Base-by-base conservation (phyloP, 2,113 vertebrate species). In the Synchiropus splendidus region DNA sequence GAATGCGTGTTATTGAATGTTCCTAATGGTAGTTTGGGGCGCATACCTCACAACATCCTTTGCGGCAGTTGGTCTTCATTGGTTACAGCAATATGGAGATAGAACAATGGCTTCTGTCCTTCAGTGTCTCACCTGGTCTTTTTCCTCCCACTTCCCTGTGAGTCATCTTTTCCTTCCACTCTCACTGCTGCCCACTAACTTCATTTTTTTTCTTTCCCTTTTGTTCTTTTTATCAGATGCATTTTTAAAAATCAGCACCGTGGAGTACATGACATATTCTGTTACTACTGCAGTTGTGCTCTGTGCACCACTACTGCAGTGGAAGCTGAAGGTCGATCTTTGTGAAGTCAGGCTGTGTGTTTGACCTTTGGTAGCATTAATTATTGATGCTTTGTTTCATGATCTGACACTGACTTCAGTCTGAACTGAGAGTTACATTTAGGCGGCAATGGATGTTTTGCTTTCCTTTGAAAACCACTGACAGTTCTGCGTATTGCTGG, bases 61-160 rank as follows among this genome's bases (percentile, higher is more conserved):
- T 27, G 8, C 21, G 4, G 4, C 21, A 4, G 21, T 27, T 27
- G 21, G 21, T 27, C 21, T 27, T 27, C 21, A 4, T 27, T 27
- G 8, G 21, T 27, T 27, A 27, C 21, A 27, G 21, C 21, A 27
- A 5, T 4, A 56, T 55, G 67, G 43, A 59, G 48, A 45, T 45
- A 8, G 21, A 27, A 27, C 21, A 27, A 27, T 63, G 67, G 38
- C 74, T 73, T 73, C 72, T 80, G 72, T 54, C 49, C 38, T 43
- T 54, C 67, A 58, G 46, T 47, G 59, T 66, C 63, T 78, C 72
- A 76, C 72, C 75, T 80, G 75, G 64, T 72, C 64, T 67, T 58
- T 61, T 34, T 73, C 63, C 73, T 47, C 78, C 72, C 78, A 74
- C 72, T 52, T 15, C 21, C 47, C 47, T 70, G 70, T 72, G 75